These are phyloP conservation scores for Tilapia sparmanii DNA, from an alignment of 2,113 vertebrate species.

Conservation along the genomic window DNA sequence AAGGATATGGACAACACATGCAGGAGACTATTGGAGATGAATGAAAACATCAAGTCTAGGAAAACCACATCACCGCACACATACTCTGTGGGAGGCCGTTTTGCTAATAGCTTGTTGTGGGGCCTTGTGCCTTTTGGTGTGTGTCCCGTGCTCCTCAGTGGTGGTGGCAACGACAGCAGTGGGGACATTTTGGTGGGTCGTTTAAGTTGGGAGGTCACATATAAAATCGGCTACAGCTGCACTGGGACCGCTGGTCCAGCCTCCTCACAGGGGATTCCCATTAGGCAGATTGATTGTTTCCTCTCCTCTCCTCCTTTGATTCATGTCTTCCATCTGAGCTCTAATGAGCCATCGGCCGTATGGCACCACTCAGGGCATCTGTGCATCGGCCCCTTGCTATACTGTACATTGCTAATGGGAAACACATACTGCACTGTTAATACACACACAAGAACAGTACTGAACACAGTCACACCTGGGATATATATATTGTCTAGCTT, in stretches of 20 bases:
- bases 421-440: constrained; percentile 39
- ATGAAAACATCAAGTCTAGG: constrained; percentile 73
- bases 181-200: constrained; percentile 46
- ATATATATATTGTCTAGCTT: neutral
- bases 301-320: constrained; percentile 70
- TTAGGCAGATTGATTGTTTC: constrained; percentile 64
- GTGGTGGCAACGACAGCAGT: neutral
- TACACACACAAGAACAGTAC: neutral
- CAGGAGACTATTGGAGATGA: constrained; percentile 63
- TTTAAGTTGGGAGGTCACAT: constrained; percentile 68
- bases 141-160: constrained; percentile 9
- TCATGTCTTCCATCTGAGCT: constrained; percentile 75
- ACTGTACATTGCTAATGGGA: constrained; percentile 52
- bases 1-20: constrained; percentile 68
- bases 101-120: constrained; percentile 39
- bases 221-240: constrained; percentile 70
- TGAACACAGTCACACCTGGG: neutral
- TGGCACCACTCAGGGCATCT: constrained; percentile 72
- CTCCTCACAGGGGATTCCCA: constrained; percentile 67
- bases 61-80: constrained; percentile 75
- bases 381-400: constrained; percentile 49
- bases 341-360: constrained; percentile 76
- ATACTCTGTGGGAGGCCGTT: constrained; percentile 39
- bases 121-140: constrained; percentile 32
- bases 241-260: constrained; percentile 56